Base-by-base conservation (phyloP, 1,140 invertebrate species). In the Melanaphis sacchari region DNA sequence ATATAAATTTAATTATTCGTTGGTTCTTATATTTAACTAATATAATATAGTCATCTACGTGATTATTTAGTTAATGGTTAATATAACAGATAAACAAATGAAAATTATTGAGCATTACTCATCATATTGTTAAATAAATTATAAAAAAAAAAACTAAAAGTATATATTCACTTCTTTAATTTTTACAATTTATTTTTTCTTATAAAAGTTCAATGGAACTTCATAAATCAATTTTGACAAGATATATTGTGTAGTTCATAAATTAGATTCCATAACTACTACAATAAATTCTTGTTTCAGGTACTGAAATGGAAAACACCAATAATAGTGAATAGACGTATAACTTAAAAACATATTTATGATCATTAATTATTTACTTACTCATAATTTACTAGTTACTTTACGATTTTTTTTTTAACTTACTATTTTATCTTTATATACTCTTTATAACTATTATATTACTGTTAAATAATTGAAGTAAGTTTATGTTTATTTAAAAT, bases 81-180 rank as follows among this genome's bases (percentile, higher is more conserved):
- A 76, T n/a, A 76, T 76, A 76, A 76, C 59, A 18, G 31, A n/a
- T 76, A 36, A 76, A n/a, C 31, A 76, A 76, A 76, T 76, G 5
- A 76, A 76, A 76, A 76, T 76, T n/a, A 76, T 76, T 36, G n/a
- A 76, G n/a, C 59, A 76, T 66, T 66, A 66, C 59, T n/a, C n/a
- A 66, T 66, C 59, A 66, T 76, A 76, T 76, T n/a, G 31, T 76
- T 76, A n/a, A 76, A 76, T 76, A 76, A 76, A 76, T 76, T 76
- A 76, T 76, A n/a, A 76, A 5, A 15, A 76, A 76, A 76, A n/a
- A 18, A 76, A 76, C 59, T n/a, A 76, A 76, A n/a, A 76, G 5
- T 76, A 76, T 76, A 11, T 59, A 31, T n/a, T 15, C 2, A 31
- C 59, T n/a, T 76, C 59, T 76, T 36, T n/a, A 76, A 18, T 76